Percentiles rank a stretch among this genome's conserved stretches.
Evolutionary conservation across 2,797 vertebrate genomes (phyloP).

Genomic region (Clamator glandarius): DNA sequence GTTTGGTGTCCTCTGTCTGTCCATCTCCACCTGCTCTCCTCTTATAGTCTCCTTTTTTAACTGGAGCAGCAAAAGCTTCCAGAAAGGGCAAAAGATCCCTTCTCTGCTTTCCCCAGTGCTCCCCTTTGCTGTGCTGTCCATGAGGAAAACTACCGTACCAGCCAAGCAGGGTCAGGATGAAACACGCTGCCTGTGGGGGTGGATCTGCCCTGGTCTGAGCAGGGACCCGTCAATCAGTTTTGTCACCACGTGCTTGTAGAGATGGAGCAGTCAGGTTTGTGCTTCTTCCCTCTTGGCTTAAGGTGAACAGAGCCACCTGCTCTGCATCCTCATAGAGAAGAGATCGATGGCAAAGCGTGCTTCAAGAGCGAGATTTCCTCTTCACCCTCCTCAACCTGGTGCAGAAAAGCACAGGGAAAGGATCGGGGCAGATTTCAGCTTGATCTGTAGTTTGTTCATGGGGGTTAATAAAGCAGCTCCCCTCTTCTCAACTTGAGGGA

Average conservation of each 20-base stretch:
- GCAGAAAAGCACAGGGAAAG: neutral
- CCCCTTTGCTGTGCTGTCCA: neutral
- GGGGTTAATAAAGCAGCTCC: neutral
- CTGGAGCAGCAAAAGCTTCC: neutral
- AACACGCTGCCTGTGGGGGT: rapidly evolving
- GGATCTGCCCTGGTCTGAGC: neutral
- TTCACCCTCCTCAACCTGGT: neutral
- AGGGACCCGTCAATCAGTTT: rapidly evolving
- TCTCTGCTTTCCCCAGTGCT: neutral
- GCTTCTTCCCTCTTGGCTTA: neutral
- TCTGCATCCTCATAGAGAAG: rapidly evolving
- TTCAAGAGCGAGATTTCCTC: neutral
- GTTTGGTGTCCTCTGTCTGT: neutral
- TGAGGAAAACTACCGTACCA: neutral
- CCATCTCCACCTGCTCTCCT: neutral
- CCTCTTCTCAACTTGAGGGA: neutral
- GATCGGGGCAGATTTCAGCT: neutral
- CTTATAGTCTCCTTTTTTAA: neutral
- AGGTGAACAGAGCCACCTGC: neutral
- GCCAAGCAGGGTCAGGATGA: neutral
- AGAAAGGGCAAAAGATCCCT: neutral
- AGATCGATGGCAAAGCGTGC: neutral
- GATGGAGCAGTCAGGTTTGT: neutral
- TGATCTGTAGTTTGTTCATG: neutral
- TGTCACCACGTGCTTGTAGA: rapidly evolving